phyloP scores from a whole-genome alignment of 2,797 vertebrate genomes.

The Linurgus olivaceus region DNA sequence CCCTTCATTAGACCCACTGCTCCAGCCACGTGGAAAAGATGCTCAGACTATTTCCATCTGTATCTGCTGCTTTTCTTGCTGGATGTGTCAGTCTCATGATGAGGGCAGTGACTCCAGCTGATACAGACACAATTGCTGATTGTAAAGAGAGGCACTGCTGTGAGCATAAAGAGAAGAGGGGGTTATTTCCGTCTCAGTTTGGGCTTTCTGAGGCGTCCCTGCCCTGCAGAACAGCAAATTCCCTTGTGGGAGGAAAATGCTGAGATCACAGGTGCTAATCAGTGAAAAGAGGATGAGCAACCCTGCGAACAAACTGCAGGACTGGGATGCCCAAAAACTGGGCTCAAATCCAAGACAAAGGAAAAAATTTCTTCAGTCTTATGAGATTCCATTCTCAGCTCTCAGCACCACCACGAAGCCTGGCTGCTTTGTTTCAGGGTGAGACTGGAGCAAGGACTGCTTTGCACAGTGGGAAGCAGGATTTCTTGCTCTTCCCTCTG shows the following conservation, averaged over 20 bases:
- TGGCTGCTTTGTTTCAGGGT: not conserved
- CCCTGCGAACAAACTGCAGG: not conserved
- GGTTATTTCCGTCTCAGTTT: not conserved
- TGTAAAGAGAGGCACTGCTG: not conserved
- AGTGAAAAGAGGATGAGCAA: not conserved
- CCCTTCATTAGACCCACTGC: conserved; percentile 4
- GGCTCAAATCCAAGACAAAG: not conserved
- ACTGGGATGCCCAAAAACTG: not conserved
- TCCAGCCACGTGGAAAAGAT: conserved; percentile 30
- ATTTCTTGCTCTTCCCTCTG: not conserved
- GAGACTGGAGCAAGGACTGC: not conserved
- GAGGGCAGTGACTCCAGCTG: conserved; percentile 40
- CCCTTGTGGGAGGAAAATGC: not conserved
- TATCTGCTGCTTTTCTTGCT: conserved; percentile 31
- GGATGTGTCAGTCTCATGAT: conserved; percentile 24
- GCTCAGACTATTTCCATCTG: not conserved
- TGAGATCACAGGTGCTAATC: not conserved
- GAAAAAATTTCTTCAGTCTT: not conserved
- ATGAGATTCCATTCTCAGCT: not conserved
- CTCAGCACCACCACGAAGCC: not conserved
- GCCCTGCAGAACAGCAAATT: not conserved
- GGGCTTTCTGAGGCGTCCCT: not conserved
- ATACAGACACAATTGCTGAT: conserved; percentile 33
- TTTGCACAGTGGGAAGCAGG: not conserved
- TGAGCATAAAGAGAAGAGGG: not conserved